phyloP scores from a whole-genome alignment of 2,797 vertebrate species.

The Gallirallus australis region DNA sequence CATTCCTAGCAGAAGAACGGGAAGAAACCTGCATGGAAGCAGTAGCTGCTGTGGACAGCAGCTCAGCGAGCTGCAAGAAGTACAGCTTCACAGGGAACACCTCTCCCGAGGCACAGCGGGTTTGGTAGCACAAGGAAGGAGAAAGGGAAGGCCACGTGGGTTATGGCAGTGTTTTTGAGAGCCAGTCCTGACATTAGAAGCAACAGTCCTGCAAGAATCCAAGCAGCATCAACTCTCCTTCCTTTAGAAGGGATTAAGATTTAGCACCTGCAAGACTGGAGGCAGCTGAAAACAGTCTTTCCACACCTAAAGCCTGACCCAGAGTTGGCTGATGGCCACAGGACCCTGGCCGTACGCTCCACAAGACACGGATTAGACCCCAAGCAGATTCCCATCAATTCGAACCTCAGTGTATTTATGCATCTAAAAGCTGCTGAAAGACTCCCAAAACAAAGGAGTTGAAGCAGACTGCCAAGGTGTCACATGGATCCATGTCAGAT shows the following conservation, averaged over 20 bases:
- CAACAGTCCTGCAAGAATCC: not conserved
- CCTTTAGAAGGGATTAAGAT: not conserved
- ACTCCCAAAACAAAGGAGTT: not conserved
- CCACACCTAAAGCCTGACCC: not conserved
- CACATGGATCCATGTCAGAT: not conserved
- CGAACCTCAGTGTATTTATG: not conserved
- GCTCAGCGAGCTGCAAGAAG: conserved; percentile 20
- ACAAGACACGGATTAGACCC: not conserved
- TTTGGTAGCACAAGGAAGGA: conserved; percentile 12
- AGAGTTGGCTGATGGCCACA: fast-evolving
- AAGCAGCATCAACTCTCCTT: not conserved
- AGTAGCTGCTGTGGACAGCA: not conserved
- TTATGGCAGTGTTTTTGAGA: not conserved
- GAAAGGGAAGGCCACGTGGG: conserved; percentile 2
- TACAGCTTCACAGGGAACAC: not conserved
- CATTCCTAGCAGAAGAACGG: not conserved
- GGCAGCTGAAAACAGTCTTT: not conserved
- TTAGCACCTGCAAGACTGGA: not conserved
- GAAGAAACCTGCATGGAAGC: not conserved
- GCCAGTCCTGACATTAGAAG: conserved; percentile 15
- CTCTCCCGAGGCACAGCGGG: conserved; percentile 6
- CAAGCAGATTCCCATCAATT: not conserved
- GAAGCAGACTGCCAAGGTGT: not conserved
- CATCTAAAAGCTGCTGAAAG: not conserved
- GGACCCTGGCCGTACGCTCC: not conserved